These are phyloP conservation scores for Popillia japonica DNA, from an alignment of 1,140 invertebrate species.

Conservation along the genomic window DNA sequence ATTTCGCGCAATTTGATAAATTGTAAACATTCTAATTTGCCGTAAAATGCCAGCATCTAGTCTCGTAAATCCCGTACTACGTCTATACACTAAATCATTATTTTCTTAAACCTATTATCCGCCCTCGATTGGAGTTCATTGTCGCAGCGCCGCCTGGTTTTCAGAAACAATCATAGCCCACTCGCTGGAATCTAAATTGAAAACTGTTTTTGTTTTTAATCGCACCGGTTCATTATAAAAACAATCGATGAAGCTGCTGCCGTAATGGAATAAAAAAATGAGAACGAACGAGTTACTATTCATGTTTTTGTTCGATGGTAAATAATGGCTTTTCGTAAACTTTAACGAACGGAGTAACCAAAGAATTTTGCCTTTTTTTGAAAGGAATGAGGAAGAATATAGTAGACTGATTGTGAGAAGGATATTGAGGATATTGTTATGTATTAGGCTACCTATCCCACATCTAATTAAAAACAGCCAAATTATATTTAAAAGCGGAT, in stretches of 20 bases:
- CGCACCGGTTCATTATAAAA: conserved; percentile 12
- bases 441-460: no score
- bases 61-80: not conserved
- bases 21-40: not conserved
- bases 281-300: not conserved
- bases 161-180: not conserved
- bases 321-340: not conserved
- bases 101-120: conserved; percentile 21
- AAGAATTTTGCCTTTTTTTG: no score
- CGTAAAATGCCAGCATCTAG: not conserved
- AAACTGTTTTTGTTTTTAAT: conserved; percentile 31
- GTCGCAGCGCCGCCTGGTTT: not conserved
- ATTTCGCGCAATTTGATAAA: conserved; percentile 1
- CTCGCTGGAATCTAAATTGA: not conserved
- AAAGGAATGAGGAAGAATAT: no score
- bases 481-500: no score
- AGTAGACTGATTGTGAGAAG: no score
- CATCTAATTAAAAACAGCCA: no score
- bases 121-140: not conserved
- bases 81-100: not conserved
- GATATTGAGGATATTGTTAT: no score
- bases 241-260: not conserved
- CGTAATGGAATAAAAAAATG: conserved; percentile 6
- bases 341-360: no score
- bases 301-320: not conserved